Percentiles rank a stretch among this genome's conserved stretches.
Evolutionary conservation across 1,140 invertebrate species (phyloP).

Genomic region (Panonychus citri): DNA sequence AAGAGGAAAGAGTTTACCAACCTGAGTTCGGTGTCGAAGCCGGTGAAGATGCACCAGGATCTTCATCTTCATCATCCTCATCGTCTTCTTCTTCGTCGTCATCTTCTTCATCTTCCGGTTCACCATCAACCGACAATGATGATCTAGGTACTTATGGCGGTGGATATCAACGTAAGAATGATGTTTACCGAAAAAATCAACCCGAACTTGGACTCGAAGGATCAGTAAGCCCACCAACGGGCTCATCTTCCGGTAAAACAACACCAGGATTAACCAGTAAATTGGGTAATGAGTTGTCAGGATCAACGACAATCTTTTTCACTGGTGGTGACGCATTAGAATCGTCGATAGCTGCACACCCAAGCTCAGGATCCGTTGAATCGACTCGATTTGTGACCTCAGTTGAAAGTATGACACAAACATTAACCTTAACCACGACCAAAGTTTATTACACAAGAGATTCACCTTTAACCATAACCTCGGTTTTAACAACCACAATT

Average conservation of each 20-base stretch:
- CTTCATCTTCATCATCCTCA: neutral
- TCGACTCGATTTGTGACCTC: constrained; percentile 15
- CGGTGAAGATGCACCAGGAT: too few species aligned
- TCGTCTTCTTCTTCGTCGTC: neutral
- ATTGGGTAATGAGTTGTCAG: neutral
- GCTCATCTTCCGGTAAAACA: neutral
- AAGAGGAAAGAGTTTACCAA: neutral
- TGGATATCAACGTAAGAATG: neutral
- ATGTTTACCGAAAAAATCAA: neutral
- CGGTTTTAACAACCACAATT: constrained; percentile 16
- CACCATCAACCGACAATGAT: neutral
- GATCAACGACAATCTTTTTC: constrained; percentile 5
- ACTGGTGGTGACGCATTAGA: neutral
- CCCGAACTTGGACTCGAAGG: neutral
- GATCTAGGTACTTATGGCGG: neutral
- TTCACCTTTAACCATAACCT: constrained; percentile 17
- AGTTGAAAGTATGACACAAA: constrained; percentile 15
- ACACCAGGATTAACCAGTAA: neutral
- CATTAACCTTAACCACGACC: constrained; percentile 15
- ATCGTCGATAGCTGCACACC: neutral
- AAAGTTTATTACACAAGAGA: constrained; percentile 17
- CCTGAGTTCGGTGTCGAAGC: neutral
- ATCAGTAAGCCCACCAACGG: neutral
- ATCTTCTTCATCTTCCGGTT: neutral
- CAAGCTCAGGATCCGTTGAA: neutral